Conservation (phyloP, 2,113 vertebrate species). For the Cariama cristata region DNA sequence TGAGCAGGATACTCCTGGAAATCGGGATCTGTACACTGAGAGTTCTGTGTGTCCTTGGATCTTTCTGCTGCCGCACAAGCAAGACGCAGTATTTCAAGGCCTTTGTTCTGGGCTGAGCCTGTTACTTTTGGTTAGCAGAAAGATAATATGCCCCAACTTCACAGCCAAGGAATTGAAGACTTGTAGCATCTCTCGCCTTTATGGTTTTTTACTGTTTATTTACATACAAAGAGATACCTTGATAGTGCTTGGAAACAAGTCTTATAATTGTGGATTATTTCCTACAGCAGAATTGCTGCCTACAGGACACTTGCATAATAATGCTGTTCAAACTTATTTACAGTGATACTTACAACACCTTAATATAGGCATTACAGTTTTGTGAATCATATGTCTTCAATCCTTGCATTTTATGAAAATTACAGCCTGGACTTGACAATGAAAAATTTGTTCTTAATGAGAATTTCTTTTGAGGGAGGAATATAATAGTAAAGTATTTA, state of each 20-base stretch:
- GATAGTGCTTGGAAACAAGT: neutral
- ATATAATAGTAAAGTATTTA: neutral
- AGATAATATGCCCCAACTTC: rapidly evolving
- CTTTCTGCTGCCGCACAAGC: neutral
- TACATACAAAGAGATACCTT: neutral
- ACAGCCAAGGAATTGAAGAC: rapidly evolving
- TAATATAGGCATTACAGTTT: neutral
- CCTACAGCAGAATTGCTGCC: neutral
- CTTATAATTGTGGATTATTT: neutral
- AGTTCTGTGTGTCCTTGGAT: neutral
- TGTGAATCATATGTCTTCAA: neutral
- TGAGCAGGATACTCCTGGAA: neutral
- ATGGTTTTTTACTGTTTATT: neutral
- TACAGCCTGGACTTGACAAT: neutral
- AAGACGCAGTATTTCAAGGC: rapidly evolving
- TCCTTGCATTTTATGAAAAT: neutral
- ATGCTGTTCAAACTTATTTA: neutral
- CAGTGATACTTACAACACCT: rapidly evolving
- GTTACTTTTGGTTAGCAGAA: neutral
- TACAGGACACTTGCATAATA: neutral
- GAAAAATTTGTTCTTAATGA: neutral
- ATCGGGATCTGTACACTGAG: neutral
- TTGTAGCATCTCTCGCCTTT: rapidly evolving
- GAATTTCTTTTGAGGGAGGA: neutral
- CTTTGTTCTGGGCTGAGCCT: neutral